phyloP scores from a whole-genome alignment of 2,888 invertebrate species.

The Boloria selene region DNA sequence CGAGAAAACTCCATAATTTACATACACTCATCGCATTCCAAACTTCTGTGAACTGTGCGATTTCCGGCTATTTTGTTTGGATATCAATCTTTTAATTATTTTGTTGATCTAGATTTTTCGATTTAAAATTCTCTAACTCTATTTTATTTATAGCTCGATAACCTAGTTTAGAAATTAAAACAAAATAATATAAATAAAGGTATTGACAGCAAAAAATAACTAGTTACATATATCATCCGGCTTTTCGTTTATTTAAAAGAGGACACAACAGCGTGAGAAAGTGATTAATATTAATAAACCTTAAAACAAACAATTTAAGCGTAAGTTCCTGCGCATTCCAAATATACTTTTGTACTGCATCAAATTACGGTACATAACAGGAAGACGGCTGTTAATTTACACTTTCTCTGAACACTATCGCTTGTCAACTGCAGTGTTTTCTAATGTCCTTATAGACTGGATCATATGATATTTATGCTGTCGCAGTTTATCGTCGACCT shows the following conservation, averaged over 20 bases:
- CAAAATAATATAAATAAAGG: neutral
- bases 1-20: constrained; percentile 53
- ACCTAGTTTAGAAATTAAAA: too few relatives aligned
- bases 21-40: constrained; percentile 60
- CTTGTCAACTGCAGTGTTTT: constrained; percentile 48
- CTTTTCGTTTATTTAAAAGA: constrained; percentile 3
- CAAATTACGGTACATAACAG: constrained; percentile 22
- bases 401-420: constrained; percentile 57
- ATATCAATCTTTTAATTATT: constrained; percentile 28
- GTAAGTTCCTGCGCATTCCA: constrained; percentile 2
- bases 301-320: constrained; percentile 1
- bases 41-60: constrained; percentile 44
- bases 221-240: neutral
- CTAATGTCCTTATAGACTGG: constrained; percentile 46
- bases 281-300: neutral
- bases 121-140: neutral
- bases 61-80: constrained; percentile 45
- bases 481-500: constrained; percentile 52
- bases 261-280: neutral
- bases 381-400: constrained; percentile 50
- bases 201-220: neutral
- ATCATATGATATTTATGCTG: constrained; percentile 39
- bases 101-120: constrained; percentile 19
- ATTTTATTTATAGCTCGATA: neutral
- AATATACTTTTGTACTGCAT: constrained; percentile 15